Evolutionary conservation across 2,888 invertebrate genomes (phyloP).

Genomic region (Formica aserva): DNA sequence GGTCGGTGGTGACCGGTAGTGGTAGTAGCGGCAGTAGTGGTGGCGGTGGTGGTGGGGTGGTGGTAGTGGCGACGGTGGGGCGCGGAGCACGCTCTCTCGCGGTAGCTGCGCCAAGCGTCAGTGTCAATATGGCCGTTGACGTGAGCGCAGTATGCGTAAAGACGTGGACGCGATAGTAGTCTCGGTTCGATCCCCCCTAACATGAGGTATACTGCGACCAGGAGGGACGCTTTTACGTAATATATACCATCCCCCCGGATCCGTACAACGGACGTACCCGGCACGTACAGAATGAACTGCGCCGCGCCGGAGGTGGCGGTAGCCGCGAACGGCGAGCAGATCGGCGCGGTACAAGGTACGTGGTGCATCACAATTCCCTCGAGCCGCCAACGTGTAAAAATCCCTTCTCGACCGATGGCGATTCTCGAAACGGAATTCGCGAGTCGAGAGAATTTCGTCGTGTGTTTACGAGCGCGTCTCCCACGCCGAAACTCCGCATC

Average conservation of each 20-base stretch:
- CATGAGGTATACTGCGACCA: conserved; percentile 61
- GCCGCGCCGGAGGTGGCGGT: conserved; percentile 30
- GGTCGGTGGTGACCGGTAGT: conserved; percentile 12
- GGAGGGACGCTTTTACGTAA: conserved; percentile 64
- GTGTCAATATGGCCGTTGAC: conserved; percentile 79
- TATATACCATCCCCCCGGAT: conserved; percentile 28
- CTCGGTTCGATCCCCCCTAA: conserved; percentile 59
- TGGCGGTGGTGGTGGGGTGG: neutral
- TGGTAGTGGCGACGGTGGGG: conserved; percentile 51
- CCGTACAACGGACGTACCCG: conserved; percentile 38
- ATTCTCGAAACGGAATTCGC: neutral
- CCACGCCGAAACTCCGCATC: conserved; percentile 49
- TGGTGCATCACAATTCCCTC: conserved; percentile 27
- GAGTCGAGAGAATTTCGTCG: neutral
- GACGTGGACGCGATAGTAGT: conserved; percentile 71
- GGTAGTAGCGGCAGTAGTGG: conserved; percentile 44
- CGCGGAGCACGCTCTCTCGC: conserved; percentile 68
- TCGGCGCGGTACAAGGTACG: conserved; percentile 67
- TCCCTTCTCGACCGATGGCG: neutral
- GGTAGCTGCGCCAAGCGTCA: conserved; percentile 68
- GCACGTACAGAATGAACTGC: conserved; percentile 59
- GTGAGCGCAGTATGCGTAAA: conserved; percentile 64
- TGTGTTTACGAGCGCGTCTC: conserved; percentile 68
- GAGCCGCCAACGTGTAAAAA: conserved; percentile 11
- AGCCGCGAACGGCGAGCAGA: conserved; percentile 26